A percentile compares a stretch with the other conserved stretches of the same genome.
These are phyloP conservation scores for Solen grandis DNA, from an alignment of 1,140 invertebrate genomes.

Conservation along the genomic window DNA sequence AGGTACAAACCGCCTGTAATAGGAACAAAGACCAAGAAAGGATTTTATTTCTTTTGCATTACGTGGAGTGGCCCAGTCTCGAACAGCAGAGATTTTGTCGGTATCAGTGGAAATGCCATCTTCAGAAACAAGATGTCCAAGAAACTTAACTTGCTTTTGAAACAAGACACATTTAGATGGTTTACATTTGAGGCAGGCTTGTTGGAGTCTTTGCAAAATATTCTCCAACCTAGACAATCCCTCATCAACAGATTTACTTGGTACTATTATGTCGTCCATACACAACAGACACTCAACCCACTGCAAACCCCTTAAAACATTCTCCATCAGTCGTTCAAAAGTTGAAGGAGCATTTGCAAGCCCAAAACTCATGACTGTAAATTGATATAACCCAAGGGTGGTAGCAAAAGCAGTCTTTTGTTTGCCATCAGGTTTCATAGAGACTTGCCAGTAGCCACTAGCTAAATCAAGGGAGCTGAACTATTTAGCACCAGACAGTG, in stretches of 20 bases:
- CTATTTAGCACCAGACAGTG: slow-evolving; percentile 49
- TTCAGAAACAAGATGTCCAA: slow-evolving; percentile 66
- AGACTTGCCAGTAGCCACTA: slow-evolving; percentile 78
- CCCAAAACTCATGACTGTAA: slow-evolving; percentile 39
- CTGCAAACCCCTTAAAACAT: slow-evolving; percentile 50
- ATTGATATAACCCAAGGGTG: slow-evolving; percentile 56
- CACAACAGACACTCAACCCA: slow-evolving; percentile 47
- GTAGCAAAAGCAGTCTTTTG: slow-evolving; percentile 73
- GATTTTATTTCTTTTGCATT: slow-evolving; percentile 64
- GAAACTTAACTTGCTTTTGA: slow-evolving; percentile 61
- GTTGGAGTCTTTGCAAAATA: slow-evolving; percentile 49
- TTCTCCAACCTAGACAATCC: slow-evolving; percentile 39
- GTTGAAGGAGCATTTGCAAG: slow-evolving; percentile 50
- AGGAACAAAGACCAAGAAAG: slow-evolving; percentile 69
- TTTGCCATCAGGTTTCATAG: slow-evolving; percentile 69
- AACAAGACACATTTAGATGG: slow-evolving; percentile 81
- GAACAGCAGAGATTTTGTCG: slow-evolving; percentile 72
- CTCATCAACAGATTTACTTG: slow-evolving; percentile 17
- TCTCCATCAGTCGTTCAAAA: slow-evolving; percentile 68
- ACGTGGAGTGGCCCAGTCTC: slow-evolving; percentile 67
- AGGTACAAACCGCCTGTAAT: slow-evolving; percentile 67
- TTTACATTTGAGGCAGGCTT: slow-evolving; percentile 79
- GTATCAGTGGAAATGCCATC: slow-evolving; percentile 65
- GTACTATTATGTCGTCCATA: slow-evolving; percentile 58
- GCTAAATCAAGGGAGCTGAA: slow-evolving; percentile 59